Percentiles rank a stretch among this genome's conserved stretches.
These are phyloP conservation scores for Mallotus villosus DNA, from an alignment of 2,797 vertebrate genomes.

Conservation along the genomic window DNA sequence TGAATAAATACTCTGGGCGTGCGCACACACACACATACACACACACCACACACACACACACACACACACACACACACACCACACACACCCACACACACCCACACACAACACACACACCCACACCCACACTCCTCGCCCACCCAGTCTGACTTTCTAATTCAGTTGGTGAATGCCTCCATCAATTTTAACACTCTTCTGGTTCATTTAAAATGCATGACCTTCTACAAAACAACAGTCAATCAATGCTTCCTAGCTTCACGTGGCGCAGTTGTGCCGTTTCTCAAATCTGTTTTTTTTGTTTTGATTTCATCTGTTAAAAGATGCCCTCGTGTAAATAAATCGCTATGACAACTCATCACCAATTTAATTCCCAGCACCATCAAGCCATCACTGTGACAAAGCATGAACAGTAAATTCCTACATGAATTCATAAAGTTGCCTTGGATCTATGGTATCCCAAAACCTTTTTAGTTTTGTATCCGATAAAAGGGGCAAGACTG, in stretches of 20 bases:
- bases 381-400: no score
- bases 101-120: not conserved
- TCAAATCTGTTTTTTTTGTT: slow-evolving; percentile 53
- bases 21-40: no score
- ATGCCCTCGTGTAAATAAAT: no score
- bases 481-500: no score
- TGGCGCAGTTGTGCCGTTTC: slow-evolving; percentile 41
- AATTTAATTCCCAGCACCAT: no score
- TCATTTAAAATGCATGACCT: slow-evolving; percentile 76
- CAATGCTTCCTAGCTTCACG: slow-evolving; percentile 48
- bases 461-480: no score
- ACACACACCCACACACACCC: slow-evolving; percentile 8
- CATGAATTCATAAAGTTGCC: no score
- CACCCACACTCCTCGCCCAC: slow-evolving; percentile 14
- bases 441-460: no score
- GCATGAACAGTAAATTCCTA: no score
- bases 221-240: slow-evolving; percentile 73
- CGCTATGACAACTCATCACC: no score
- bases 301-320: slow-evolving; percentile 39
- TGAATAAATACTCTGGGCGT: no score
- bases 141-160: slow-evolving; percentile 57
- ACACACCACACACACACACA: no score
- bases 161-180: slow-evolving; percentile 49
- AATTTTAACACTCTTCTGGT: slow-evolving; percentile 46
- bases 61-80: not conserved